Evolutionary conservation across 2,888 invertebrate genomes (phyloP).

Genomic region (Watsonalla binaria): DNA sequence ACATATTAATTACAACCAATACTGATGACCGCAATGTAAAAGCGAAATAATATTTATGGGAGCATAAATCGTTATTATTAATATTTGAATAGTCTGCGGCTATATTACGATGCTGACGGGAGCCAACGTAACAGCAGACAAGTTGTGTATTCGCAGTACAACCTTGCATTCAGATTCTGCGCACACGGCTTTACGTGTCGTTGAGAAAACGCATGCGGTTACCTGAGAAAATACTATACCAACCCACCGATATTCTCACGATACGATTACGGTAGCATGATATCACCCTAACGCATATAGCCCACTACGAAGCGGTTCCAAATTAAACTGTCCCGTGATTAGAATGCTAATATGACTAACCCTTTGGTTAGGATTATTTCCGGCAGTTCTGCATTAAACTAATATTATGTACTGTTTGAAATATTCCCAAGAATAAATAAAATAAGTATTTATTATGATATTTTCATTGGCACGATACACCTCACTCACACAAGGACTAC

Average conservation of each 20-base stretch:
- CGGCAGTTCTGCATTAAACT: neutral
- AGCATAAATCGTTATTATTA: neutral
- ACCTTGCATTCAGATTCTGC: neutral
- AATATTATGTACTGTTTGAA: neutral
- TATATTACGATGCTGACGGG: neutral
- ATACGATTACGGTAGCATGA: neutral
- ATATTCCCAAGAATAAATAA: too few relatives aligned
- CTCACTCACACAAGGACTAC: too few relatives aligned
- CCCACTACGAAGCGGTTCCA: neutral
- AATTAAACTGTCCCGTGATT: neutral
- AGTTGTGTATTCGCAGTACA: neutral
- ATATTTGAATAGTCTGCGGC: neutral
- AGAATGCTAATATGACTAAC: neutral
- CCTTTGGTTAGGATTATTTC: neutral
- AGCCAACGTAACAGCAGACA: neutral
- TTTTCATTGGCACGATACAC: too few relatives aligned
- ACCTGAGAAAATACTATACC: neutral
- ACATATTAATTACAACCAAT: too few relatives aligned
- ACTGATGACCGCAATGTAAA: too few relatives aligned
- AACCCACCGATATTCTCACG: neutral
- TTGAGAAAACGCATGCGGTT: neutral
- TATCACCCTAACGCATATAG: neutral
- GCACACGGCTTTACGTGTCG: neutral
- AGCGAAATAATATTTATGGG: neutral
- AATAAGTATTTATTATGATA: too few relatives aligned